These are phyloP conservation scores for Myanophis thanlyinensis DNA, from an alignment of 2,113 vertebrate genomes.

Conservation along the genomic window DNA sequence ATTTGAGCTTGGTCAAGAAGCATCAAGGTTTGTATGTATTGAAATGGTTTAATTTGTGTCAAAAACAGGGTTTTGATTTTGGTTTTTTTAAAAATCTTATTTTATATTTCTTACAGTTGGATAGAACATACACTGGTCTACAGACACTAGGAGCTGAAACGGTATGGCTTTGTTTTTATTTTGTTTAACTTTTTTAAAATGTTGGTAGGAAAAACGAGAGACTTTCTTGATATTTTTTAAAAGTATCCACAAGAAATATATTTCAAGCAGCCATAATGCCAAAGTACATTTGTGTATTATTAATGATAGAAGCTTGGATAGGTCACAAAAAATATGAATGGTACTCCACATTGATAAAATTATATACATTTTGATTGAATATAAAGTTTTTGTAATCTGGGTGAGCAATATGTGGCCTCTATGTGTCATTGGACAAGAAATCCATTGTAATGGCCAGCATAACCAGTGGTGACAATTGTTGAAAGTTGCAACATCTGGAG, in stretches of 20 bases:
- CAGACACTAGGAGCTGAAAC: constrained; percentile 98
- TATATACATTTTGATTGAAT: not conserved
- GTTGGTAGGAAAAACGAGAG: not conserved
- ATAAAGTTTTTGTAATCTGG: not conserved
- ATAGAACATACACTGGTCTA: constrained; percentile 96
- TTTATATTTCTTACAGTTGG: constrained; percentile 77
- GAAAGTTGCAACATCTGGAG: not conserved
- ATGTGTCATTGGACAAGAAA: not conserved
- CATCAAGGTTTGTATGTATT: not conserved
- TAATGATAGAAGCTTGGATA: not conserved
- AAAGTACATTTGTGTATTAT: not conserved
- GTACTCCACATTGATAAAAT: not conserved
- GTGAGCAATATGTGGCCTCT: not conserved
- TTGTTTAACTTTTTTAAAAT: not conserved
- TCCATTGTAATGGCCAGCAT: not conserved
- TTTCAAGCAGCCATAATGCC: not conserved
- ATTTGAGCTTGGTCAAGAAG: not conserved
- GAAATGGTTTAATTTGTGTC: not conserved
- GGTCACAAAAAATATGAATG: not conserved
- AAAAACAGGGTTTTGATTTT: not conserved
- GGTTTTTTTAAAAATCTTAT: not conserved
- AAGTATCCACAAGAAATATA: not conserved
- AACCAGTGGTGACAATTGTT: not conserved
- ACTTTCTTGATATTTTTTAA: not conserved
- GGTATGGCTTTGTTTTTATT: constrained; percentile 69